Evolutionary conservation across 2,888 invertebrate genomes (phyloP).

Genomic region (Drosophila paranaensis): DNA sequence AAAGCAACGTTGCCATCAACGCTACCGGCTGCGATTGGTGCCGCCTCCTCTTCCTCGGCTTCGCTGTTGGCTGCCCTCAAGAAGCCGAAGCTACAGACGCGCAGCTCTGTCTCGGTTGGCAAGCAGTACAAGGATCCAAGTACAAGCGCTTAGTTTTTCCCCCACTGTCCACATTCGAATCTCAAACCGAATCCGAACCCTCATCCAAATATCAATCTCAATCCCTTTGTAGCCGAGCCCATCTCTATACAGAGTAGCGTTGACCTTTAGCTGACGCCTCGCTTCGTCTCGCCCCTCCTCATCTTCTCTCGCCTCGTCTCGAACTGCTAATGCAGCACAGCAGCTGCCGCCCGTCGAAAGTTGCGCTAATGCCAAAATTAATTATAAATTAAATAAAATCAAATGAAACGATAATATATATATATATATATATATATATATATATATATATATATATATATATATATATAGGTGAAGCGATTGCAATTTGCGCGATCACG

Average conservation of each 20-base stretch:
- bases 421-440: conserved; percentile 16
- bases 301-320: conserved; percentile 16
- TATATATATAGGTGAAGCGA: conserved; percentile 27
- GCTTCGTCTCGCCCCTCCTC: conserved; percentile 8
- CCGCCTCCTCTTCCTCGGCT: conserved; percentile 31
- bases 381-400: conserved; percentile 69
- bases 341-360: conserved; percentile 61
- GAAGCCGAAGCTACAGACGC: conserved; percentile 66
- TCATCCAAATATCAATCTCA: neutral
- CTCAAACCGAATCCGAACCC: neutral
- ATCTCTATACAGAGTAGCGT: conserved; percentile 11
- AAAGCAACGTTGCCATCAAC: conserved; percentile 21
- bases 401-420: conserved; percentile 35
- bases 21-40: conserved; percentile 15
- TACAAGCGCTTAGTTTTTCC: conserved; percentile 54
- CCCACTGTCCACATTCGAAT: neutral
- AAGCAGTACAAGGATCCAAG: conserved; percentile 84
- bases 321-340: conserved; percentile 45
- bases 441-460: neutral
- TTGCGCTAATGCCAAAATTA: conserved; percentile 79
- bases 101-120: conserved; percentile 44
- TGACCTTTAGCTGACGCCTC: conserved; percentile 40
- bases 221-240: neutral
- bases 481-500: conserved; percentile 39
- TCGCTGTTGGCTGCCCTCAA: conserved; percentile 62